Evolutionary conservation across 2,888 invertebrate species (phyloP), one percentile per base, ranked within the genome.

Genomic region (Ormyrus thymus): DNA sequence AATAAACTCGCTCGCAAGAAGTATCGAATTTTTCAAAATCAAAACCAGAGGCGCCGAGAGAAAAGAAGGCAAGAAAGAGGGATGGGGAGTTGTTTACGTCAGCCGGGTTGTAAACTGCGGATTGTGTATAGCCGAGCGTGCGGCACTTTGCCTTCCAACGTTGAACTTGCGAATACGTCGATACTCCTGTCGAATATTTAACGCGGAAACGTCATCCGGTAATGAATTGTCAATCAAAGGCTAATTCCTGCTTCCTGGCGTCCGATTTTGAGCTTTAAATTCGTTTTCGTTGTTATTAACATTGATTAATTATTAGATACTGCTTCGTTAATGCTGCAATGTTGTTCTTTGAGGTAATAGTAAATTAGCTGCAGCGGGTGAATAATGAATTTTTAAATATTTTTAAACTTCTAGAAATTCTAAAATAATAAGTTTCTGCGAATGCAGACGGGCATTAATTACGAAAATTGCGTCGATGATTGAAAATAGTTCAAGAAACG

Each of bases 21-120:
- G 7, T 61, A 7, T 46, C n/a, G 43, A 7, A 61, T 7, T 61
- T 61, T 61, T 61, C 61, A 11, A 61, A 9, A 10, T 11, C 11
- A 45, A 61, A 61, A 64, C 13, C 15, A 48, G 15, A 13, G 15
- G 9, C 50, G 8, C 15, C 7, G 48, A 64, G 48, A n/a, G 9
- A 15, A 7, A 50, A 50, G 50, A 50, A 61, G 45, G 5, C 29
- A 15, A 45, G 48, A 68, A 8, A 48, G 55, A 69, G 55, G 58
- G 58, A 43, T 9, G 51, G 9, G 58, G 45, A 62, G n/a, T 45
- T 53, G 59, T 71, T 71, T 29, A 51, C 43, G 43, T 71, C 50
- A 61, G 29, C 43, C 71, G 59, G 51, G 11, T 71, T 51, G 61
- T 71, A 71, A 71, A 61, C 15, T 46, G 43, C 51, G 29, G 70